Base-by-base conservation (phyloP, 2,888 invertebrate genomes). In the Apodemia zela region DNA sequence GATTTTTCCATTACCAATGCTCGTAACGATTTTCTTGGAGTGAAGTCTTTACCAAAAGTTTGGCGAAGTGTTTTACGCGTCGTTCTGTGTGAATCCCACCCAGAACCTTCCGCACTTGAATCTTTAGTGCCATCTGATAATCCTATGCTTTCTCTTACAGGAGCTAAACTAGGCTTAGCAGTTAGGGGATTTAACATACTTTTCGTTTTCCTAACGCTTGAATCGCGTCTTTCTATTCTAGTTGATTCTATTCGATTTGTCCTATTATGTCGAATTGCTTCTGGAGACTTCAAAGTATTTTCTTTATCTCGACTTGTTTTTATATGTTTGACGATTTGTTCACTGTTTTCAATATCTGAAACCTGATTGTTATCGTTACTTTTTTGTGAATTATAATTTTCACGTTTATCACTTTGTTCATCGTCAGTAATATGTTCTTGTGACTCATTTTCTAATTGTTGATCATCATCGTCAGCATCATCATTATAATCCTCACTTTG, bases 81-180 rank as follows among this genome's bases (percentile, higher is more conserved):
- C 0, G 82, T 84, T 68, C 89, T 82, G 67, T 90, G 90, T 0
- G 90, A 90, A 59, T 90, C 90, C 90, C 90, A 90, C 0, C 83
- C 86, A 0, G 90, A 89, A 1, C 83, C 82, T 75, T 87, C 87
- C 0, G 76, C 82, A 45, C 82, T 88, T 2, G 87, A 89, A 67
- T 82, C 75, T 17, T 25, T 76, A n/a, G 79, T 74, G 0, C 77
- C 81, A 66, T 83, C 82, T 1, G 81, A 81, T 1, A 83, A 68
- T 1, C 75, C 78, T 2, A 72, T 75, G 49, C 82, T 86, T 17
- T 83, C 78, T 71, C 80, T 77, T 0, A 69, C 70, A 0, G 84
- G 75, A 0, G 73, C 80, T 25, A 84, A 65, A 65, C 81, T 86
- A 2, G 75, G 77, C 67, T 66, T 76, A 0, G 79, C 69, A 60